Conservation (phyloP, 2,113 vertebrate species). For the Epinephelus fuscoguttatus region DNA sequence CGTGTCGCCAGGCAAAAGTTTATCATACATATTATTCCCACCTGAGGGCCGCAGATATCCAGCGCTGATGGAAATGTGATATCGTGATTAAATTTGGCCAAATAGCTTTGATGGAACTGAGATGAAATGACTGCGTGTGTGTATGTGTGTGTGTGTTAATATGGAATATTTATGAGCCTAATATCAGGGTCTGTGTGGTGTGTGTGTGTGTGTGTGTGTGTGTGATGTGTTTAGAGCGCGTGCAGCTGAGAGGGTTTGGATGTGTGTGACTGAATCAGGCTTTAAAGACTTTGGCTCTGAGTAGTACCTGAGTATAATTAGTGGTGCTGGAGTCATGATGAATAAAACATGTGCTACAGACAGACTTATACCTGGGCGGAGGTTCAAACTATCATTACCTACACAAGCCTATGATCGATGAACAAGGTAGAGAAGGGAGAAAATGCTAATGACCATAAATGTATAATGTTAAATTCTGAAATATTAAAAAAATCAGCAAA, state of each 20-base stretch:
- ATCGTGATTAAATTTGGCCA: constrained; percentile 61
- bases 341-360: constrained; percentile 80
- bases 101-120: constrained; percentile 58
- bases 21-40: constrained; percentile 40
- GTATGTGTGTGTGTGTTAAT: constrained; percentile 33
- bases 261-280: background rate
- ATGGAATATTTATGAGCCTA: constrained; percentile 68
- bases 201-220: constrained; percentile 15
- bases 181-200: constrained; percentile 32
- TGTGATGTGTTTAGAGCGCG: constrained; percentile 32
- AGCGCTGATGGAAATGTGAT: constrained; percentile 45
- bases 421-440: background rate
- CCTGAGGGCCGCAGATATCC: constrained; percentile 9
- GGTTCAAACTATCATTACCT: constrained; percentile 13
- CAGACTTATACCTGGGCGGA: constrained; percentile 53
- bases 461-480: constrained; percentile 14
- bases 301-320: constrained; percentile 70
- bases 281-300: background rate
- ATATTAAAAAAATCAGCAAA: background rate
- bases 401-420: background rate
- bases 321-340: constrained; percentile 64
- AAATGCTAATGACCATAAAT: constrained; percentile 36
- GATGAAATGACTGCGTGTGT: constrained; percentile 47
- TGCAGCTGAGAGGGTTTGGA: constrained; percentile 27
- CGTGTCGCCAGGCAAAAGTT: constrained; percentile 12